These are phyloP conservation scores for Sinonovacula constricta DNA, from an alignment of 1,140 invertebrate genomes.

Conservation along the genomic window DNA sequence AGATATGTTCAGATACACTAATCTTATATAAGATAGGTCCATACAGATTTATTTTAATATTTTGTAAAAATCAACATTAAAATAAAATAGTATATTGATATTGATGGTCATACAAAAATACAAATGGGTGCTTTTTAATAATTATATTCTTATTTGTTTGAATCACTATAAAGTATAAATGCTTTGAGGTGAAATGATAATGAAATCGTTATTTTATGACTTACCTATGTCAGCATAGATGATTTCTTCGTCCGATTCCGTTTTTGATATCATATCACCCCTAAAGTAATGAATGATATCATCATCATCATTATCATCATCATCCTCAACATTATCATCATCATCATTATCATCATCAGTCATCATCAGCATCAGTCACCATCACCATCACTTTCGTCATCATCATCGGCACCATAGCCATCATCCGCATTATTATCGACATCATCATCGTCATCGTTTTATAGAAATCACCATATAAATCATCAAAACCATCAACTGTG, in stretches of 20 bases:
- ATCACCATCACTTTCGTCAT: not conserved
- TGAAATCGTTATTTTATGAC: not conserved
- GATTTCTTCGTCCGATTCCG: slow-evolving; percentile 40
- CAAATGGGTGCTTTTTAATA: not conserved
- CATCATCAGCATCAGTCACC: not conserved
- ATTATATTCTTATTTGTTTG: not conserved
- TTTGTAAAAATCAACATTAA: not conserved
- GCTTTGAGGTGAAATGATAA: too few species aligned
- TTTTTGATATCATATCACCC: slow-evolving; percentile 41
- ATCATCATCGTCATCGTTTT: not conserved
- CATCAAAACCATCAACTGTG: too few species aligned
- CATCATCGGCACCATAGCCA: not conserved
- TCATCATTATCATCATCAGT: not conserved
- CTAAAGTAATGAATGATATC: slow-evolving; percentile 1
- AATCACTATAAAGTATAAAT: not conserved
- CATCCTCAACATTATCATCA: not conserved
- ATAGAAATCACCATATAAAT: not conserved
- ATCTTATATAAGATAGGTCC: too few species aligned
- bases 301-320: not conserved
- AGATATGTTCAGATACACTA: too few species aligned
- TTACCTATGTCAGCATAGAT: slow-evolving; percentile 49
- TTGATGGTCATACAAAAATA: not conserved
- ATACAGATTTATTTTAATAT: not conserved
- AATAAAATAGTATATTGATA: not conserved
- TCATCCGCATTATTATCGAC: not conserved